Base-by-base conservation (phyloP, 2,797 vertebrate genomes). In the Aulostomus chinensis region DNA sequence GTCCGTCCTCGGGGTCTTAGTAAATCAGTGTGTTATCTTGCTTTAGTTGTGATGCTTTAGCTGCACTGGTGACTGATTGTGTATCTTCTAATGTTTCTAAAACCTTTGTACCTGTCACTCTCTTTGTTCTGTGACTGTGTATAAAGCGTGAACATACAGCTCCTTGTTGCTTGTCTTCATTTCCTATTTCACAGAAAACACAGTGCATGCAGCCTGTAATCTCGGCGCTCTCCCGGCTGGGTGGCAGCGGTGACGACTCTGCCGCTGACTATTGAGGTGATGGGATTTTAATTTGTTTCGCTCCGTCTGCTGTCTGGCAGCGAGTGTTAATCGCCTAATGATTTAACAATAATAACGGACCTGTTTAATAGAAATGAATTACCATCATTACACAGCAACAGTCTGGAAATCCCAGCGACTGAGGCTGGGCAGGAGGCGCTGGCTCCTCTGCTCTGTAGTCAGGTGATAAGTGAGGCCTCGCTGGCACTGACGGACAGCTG, bases 361-460 rank as follows among this genome's bases (percentile, higher is more conserved):
- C 64, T 48, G 67, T 83, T 88, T 86, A 81, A 84, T 81, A 81
- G 62, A 87, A 84, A 82, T 80, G 53, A 87, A 87, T 88, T 77
- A 73, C 69, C 28, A 4, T 85, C 76, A 80, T 87, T 87, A 83
- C 28, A 29, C 46, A 34, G 68, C 35, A 28, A 78, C 60, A 34
- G 14, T 26, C 68, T 84, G 85, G 80, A 75, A 85, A 70, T 85
- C n/a, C n/a, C n/a, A n/a, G n/a, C n/a, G n/a, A n/a, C n/a, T n/a
- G n/a, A n/a, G n/a, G n/a, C n/a, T n/a, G n/a, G n/a, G n/a, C n/a
- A n/a, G n/a, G n/a, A n/a, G n/a, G n/a, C n/a, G n/a, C n/a, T n/a
- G n/a, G 16, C 21, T 39, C 25, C 58, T 36, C 18, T 7, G 26
- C 15, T 43, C 67, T 76, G 69, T 59, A 50, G 17, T 11, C 1